These are phyloP conservation scores for Ptychodera flava DNA, from an alignment of 35 echinoderm and acorn worm species.

Conservation along the genomic window DNA sequence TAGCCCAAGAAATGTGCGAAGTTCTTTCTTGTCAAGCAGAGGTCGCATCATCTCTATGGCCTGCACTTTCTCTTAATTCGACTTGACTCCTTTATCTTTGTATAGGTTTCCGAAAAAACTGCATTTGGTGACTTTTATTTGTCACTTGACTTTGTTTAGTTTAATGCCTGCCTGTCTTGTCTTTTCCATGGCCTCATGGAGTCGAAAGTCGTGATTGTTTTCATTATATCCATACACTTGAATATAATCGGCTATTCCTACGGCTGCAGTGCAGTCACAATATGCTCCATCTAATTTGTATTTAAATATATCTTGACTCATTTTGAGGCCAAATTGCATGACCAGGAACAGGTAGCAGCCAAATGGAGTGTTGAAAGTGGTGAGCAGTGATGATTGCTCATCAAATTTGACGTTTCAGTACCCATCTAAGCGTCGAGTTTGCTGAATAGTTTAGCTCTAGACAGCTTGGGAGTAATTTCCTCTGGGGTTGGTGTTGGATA, in stretches of 20 bases:
- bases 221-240: slow-evolving; percentile 5
- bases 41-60: slow-evolving; percentile 35
- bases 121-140: no score
- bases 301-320: background rate
- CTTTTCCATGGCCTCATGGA: no score
- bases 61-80: slow-evolving; percentile 9
- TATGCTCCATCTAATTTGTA: background rate
- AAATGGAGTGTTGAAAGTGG: slow-evolving; percentile 46
- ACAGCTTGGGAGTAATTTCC: slow-evolving; percentile 66
- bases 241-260: background rate
- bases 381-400: slow-evolving; percentile 26
- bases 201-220: slow-evolving; percentile 53
- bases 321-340: slow-evolving; percentile 39
- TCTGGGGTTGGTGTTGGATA: slow-evolving; percentile 55
- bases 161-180: no score
- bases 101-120: no score
- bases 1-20: slow-evolving; percentile 39
- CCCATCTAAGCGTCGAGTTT: slow-evolving; percentile 55
- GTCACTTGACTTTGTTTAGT: no score
- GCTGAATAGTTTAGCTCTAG: slow-evolving; percentile 18
- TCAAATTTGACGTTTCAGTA: slow-evolving; percentile 46
- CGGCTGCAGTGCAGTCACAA: background rate
- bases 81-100: slow-evolving; percentile 21
- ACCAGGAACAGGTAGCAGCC: slow-evolving; percentile 17
- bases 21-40: slow-evolving; percentile 29